These are phyloP conservation scores for Darevskia nairensis DNA, from an alignment of 2,797 vertebrate genomes.

Conservation along the genomic window DNA sequence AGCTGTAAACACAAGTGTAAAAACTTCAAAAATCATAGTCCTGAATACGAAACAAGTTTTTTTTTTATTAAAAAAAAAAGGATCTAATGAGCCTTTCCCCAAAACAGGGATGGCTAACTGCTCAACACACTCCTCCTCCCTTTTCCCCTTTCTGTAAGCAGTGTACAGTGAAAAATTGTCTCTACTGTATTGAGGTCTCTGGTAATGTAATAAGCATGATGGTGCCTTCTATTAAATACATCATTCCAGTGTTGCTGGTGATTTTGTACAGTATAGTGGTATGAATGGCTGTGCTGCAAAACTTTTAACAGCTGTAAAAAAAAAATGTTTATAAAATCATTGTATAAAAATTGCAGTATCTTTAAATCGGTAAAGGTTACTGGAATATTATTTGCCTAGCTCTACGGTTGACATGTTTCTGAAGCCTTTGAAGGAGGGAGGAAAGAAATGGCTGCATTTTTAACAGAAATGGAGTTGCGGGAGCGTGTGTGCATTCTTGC, in stretches of 20 bases:
- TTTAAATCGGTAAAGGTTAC: conserved; percentile 81
- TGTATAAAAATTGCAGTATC: conserved; percentile 84
- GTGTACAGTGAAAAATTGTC: conserved; percentile 90
- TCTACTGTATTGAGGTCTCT: conserved; percentile 88
- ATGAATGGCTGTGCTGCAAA: conserved; percentile 83
- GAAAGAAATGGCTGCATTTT: conserved; percentile 56
- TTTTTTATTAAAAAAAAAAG: conserved; percentile 25
- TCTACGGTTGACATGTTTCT: conserved; percentile 73
- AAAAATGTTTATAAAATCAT: conserved; percentile 75
- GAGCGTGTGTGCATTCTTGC: conserved; percentile 54
- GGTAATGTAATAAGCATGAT: conserved; percentile 92
- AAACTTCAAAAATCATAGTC: conserved; percentile 73
- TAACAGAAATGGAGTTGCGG: conserved; percentile 37
- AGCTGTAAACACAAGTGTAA: conserved; percentile 77
- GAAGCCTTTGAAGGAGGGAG: conserved; percentile 70
- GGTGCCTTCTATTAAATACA: conserved; percentile 94
- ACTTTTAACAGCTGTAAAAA: conserved; percentile 78
- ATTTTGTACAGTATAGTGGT: conserved; percentile 84
- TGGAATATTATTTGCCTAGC: conserved; percentile 75
- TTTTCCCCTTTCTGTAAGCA: conserved; percentile 77
- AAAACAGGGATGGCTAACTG: conserved; percentile 81
- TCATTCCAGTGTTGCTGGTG: conserved; percentile 92
- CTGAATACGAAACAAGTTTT: conserved; percentile 72
- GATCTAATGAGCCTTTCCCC: conserved; percentile 76
- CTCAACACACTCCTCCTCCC: conserved; percentile 77